Percentiles rank a stretch among this genome's conserved stretches.
These are phyloP conservation scores for Lepus americanus DNA, from an alignment of 2,113 vertebrate species.

Conservation along the genomic window DNA sequence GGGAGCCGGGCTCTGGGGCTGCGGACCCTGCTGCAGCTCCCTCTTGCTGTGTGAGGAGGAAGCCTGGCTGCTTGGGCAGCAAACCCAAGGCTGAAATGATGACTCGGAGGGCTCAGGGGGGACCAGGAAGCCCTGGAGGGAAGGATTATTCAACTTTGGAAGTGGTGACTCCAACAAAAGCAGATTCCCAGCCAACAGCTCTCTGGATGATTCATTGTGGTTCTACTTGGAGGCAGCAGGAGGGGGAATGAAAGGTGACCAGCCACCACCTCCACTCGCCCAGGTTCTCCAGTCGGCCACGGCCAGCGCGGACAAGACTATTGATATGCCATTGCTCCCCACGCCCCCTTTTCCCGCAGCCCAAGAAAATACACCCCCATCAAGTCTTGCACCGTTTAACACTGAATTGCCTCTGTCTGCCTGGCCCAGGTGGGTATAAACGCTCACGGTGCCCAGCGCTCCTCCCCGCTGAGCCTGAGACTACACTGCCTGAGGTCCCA, in stretches of 20 bases:
- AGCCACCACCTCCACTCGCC: background rate
- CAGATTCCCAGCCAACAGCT: accelerated
- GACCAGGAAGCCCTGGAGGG: accelerated
- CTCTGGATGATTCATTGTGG: background rate
- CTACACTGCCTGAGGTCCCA: background rate
- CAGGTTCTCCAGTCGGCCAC: background rate
- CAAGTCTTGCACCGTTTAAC: accelerated
- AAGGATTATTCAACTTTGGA: background rate
- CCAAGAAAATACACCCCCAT: background rate
- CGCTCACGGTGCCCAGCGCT: accelerated
- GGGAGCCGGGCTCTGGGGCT: background rate
- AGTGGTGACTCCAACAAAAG: background rate
- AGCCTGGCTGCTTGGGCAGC: background rate
- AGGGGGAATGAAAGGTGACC: background rate
- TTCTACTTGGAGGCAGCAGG: background rate
- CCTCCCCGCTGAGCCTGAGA: background rate
- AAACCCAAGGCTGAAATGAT: background rate
- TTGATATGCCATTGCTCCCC: accelerated
- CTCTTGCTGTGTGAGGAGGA: background rate
- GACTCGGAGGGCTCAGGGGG: background rate
- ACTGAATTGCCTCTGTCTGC: too few relatives aligned
- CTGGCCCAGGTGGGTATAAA: accelerated
- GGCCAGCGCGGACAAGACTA: background rate
- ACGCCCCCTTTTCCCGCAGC: accelerated
- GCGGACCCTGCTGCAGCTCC: background rate